Conservation (phyloP, 2,888 invertebrate species). For the Luffia ferchaultella region DNA sequence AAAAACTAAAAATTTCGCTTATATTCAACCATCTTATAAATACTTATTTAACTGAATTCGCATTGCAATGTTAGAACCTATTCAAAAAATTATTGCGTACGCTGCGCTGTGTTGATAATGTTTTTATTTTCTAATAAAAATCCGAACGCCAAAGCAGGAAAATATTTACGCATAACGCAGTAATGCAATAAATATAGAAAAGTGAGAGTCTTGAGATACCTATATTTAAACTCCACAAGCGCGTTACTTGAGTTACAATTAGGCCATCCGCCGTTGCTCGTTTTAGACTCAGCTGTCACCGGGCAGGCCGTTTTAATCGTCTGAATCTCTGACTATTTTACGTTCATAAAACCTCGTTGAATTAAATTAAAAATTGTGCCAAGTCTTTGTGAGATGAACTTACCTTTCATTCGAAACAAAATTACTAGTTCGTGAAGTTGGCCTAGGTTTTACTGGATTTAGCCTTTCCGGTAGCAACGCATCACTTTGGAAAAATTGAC, state of each 20-base stretch:
- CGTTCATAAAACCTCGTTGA: constrained; percentile 37
- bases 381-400: constrained; percentile 29
- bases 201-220: constrained; percentile 35
- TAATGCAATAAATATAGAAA: too few species aligned
- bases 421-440: constrained; percentile 69
- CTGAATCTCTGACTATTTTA: constrained; percentile 28
- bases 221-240: constrained; percentile 50
- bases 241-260: constrained; percentile 52
- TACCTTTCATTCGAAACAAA: constrained; percentile 48
- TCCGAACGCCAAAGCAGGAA: too few species aligned
- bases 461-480: constrained; percentile 79
- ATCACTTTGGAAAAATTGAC: constrained; percentile 86
- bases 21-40: too few species aligned
- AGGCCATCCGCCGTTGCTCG: constrained; percentile 59
- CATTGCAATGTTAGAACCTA: too few species aligned
- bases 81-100: too few species aligned
- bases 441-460: constrained; percentile 72
- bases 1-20: neutral
- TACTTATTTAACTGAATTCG: too few species aligned
- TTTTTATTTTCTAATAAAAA: too few species aligned
- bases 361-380: constrained; percentile 23
- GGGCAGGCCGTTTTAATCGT: constrained; percentile 34
- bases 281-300: constrained; percentile 60
- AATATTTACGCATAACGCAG: too few species aligned
- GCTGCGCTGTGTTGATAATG: too few species aligned